Base-by-base conservation (phyloP, 2,113 vertebrate species). In the Otolemur garnettii region DNA sequence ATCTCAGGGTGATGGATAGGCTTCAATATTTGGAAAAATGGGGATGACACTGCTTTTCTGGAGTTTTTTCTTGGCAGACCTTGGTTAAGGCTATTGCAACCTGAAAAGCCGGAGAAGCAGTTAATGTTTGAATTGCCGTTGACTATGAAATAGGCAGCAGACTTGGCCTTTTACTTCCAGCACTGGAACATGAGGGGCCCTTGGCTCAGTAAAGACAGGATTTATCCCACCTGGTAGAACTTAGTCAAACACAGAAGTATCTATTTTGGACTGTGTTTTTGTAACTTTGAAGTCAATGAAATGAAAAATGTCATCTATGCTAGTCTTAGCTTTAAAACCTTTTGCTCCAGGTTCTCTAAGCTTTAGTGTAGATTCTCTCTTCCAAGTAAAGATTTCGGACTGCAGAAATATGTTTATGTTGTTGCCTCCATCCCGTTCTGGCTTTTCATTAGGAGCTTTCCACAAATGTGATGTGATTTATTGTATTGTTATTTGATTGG, bases 351-450 rank as follows among this genome's bases (percentile, higher is more conserved):
- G 19, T 85, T 77, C 50, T 78, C 28, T 18, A 84, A 91, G 28
- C 17, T 96, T 89, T 86, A 71, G 50, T 81, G 3, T 78, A 80
- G 24, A 84, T 85, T 88, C 66, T 93, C 21, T 90, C 79, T 94
- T 62, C 45, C 38, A 90, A 93, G 33, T 53, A 94, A 57, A 90
- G 53, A 85, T 78, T 92, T 83, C 33, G 12, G 42, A 71, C 45
- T 78, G 57, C 26, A 53, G 19, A 95, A 92, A 60, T 78, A 71
- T 13, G 22, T 74, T 91, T 78, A 71, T 13, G 22, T 74, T 91
- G 50, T 38, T 94, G 60, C 69, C 38, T 82, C 15, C 21, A 68
- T 30, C 19, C 33, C 59, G 81, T 66, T 86, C 79, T 60, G n/a
- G 0, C 50, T 83, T 86, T 72, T 80, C 71, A 94, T 33, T 72